Evolutionary conservation across 2,888 invertebrate species (phyloP), one percentile per base, ranked within the genome.

Genomic region (Himalopsyche kuldschensis): DNA sequence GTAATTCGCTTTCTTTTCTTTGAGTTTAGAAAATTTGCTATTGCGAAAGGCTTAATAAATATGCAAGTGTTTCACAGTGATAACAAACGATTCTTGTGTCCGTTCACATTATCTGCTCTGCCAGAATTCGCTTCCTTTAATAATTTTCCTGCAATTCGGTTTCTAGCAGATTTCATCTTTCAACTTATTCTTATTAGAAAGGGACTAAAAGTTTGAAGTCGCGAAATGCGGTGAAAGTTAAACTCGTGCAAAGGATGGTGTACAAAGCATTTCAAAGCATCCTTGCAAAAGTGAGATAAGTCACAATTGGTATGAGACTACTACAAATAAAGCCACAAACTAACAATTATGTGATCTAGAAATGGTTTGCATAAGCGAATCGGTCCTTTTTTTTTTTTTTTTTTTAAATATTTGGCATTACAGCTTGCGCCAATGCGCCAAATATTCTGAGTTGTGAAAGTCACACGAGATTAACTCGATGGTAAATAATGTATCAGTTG

Each of bases 191-290:
- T 81, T 83, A 77, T 77, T 77, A 80, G 48, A 77, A 78, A 83
- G 78, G 78, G 78, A 77, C 78, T 69, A 35, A 69, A 83, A 31
- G 48, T 83, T 47, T 77, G 46, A 79, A 80, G 79, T 83, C 80
- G 27, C 6, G 55, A 55, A 80, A 55, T 81, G 81, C 76, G 80
- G n/a, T 24, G 55, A 55, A 24, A 55, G 81, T 82, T 27, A 82
- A 63, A 31, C 69, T 69, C 27, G 35, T 17, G 46, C 78, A 31
- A 63, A 63, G 77, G 63, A 80, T 80, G 80, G 41, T 83, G 83
- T 63, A 83, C 77, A 80, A 48, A 48, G 75, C 82, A 55, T 55
- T 24, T 55, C 1, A 55, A 24, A 24, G 55, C 20, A 20, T n/a
- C 55, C 55, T 8, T 55, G 55, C 15, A 55, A 55, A 55, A 24